These are phyloP conservation scores for Synanthedon andrenaeformis DNA, from an alignment of 2,888 invertebrate genomes.

Conservation along the genomic window DNA sequence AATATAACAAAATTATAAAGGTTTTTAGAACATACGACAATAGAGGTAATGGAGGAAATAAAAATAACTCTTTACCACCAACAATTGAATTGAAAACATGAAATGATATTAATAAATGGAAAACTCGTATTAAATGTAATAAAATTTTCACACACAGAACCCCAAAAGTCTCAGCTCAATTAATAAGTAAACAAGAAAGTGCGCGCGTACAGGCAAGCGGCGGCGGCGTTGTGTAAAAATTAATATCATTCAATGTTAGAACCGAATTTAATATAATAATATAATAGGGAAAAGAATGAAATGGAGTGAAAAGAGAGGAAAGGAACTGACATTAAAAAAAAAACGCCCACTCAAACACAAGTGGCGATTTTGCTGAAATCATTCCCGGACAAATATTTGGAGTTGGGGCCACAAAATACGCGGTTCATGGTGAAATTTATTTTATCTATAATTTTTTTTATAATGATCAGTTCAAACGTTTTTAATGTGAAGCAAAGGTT, in stretches of 20 bases:
- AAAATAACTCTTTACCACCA: too few relatives aligned
- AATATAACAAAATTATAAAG: too few relatives aligned
- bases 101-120: too few relatives aligned
- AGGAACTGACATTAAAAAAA: constrained; percentile 14
- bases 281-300: constrained; percentile 10
- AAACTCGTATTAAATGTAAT: too few relatives aligned
- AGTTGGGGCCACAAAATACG: constrained; percentile 11
- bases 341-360: constrained; percentile 27
- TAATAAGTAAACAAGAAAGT: constrained; percentile 10
- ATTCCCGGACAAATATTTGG: constrained; percentile 40
- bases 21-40: too few relatives aligned
- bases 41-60: too few relatives aligned
- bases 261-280: neutral
- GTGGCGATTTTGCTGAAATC: constrained; percentile 47
- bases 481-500: too few relatives aligned
- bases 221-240: constrained; percentile 21
- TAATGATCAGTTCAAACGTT: too few relatives aligned
- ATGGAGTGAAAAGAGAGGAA: constrained; percentile 14
- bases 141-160: too few relatives aligned
- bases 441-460: too few relatives aligned
- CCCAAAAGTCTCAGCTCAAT: constrained; percentile 8
- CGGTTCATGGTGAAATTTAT: constrained; percentile 1
- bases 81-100: too few relatives aligned
- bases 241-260: constrained; percentile 17
- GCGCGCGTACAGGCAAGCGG: constrained; percentile 1